Conservation (phyloP, 2,113 vertebrate species). For the Ciconia boyciana region DNA sequence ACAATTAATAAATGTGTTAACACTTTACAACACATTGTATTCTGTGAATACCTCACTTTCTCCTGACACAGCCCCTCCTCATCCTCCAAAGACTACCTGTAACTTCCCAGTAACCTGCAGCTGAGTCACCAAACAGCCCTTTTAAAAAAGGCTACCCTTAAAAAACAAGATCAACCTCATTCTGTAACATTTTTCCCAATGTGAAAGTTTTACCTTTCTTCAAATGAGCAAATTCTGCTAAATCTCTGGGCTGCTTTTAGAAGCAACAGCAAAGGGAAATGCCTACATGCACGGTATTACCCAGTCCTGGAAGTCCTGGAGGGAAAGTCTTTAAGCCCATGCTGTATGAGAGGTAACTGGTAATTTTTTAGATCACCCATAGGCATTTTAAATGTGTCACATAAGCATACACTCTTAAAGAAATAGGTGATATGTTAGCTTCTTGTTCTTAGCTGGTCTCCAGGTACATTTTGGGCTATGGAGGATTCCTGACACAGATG, state of each 20-base stretch:
- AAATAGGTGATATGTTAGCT: background rate
- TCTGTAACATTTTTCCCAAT: background rate
- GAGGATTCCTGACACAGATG: background rate
- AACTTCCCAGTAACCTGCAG: background rate
- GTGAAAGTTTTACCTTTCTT: background rate
- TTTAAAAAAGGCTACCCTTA: background rate
- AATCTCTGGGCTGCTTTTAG: background rate
- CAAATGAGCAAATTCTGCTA: background rate
- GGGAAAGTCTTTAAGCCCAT: background rate
- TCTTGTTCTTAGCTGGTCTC: background rate
- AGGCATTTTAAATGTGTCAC: background rate
- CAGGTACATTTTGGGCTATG: background rate
- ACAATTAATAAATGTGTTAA: background rate
- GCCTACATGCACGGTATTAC: background rate
- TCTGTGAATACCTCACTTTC: background rate
- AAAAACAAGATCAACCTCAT: background rate
- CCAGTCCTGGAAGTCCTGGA: background rate
- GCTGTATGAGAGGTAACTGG: background rate
- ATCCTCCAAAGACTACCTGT: background rate
- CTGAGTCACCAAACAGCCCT: background rate
- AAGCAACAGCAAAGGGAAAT: background rate
- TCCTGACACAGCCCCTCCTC: background rate
- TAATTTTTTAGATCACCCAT: background rate
- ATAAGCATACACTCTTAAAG: background rate
- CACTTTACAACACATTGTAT: background rate